phyloP scores from a whole-genome alignment of 92 coral and sea anemone genomes.

The Meandrina meandrites region DNA sequence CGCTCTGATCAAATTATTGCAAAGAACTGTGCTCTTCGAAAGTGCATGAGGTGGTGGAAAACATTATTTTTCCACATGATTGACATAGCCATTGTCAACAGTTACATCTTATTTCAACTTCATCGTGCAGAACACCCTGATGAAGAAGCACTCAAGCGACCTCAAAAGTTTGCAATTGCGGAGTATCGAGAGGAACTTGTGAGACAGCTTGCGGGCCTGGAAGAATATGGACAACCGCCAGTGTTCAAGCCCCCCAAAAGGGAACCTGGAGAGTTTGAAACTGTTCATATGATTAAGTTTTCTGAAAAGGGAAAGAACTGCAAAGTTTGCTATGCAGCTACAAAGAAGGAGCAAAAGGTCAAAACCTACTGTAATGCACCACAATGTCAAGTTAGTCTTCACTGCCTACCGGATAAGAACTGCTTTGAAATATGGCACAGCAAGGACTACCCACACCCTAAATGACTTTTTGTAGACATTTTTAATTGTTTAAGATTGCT shows the following conservation, averaged over 20 bases:
- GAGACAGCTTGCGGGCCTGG: constrained; percentile 37
- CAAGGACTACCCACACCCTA: background rate
- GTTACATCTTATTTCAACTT: constrained; percentile 44
- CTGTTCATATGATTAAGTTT: constrained; percentile 23
- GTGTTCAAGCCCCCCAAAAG: constrained; percentile 10
- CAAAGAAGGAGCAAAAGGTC: constrained; percentile 37
- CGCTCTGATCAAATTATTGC: constrained; percentile 55
- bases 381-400: constrained; percentile 44
- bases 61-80: constrained; percentile 64
- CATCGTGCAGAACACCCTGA: constrained; percentile 39
- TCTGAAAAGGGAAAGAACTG: constrained; percentile 38
- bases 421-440: constrained; percentile 39
- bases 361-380: constrained; percentile 51
- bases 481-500: background rate
- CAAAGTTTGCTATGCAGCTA: constrained; percentile 50
- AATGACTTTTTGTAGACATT: background rate
- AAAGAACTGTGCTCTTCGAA: constrained; percentile 22
- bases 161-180: constrained; percentile 29
- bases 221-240: constrained; percentile 35
- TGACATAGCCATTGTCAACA: constrained; percentile 54
- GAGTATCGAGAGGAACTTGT: constrained; percentile 48
- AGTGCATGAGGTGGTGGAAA: constrained; percentile 73
- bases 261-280: constrained; percentile 22
- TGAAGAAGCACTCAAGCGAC: constrained; percentile 21
- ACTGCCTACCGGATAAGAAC: constrained; percentile 32